Evolutionary conservation across 1,140 invertebrate genomes (phyloP).

Genomic region (Lithobius niger): DNA sequence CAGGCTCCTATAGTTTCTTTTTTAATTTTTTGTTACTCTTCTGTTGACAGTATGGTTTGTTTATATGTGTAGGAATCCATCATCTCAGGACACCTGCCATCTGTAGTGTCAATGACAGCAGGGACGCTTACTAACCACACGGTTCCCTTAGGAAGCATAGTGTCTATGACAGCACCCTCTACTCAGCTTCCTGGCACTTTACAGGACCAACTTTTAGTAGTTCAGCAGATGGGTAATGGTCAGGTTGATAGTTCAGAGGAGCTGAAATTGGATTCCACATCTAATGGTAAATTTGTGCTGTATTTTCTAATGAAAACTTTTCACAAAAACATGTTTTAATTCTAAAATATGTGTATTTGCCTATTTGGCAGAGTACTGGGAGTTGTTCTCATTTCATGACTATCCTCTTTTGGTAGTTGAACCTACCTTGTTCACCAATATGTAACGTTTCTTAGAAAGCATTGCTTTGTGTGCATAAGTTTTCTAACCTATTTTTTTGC

Average conservation of each 20-base stretch:
- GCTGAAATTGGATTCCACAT: constrained; percentile 2
- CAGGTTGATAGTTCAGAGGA: background rate
- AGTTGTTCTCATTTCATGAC: too few relatives aligned
- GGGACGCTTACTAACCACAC: constrained; percentile 1
- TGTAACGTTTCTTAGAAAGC: too few relatives aligned
- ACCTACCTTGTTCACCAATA: too few relatives aligned
- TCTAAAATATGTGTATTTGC: too few relatives aligned
- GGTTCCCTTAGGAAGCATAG: constrained; percentile 2
- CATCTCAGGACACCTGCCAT: background rate
- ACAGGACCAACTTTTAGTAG: background rate
- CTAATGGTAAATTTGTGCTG: background rate
- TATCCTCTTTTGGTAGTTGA: too few relatives aligned
- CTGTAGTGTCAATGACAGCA: background rate
- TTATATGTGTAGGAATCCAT: constrained; percentile 2
- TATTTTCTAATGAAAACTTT: too few relatives aligned
- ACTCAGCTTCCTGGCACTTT: background rate
- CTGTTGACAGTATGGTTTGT: background rate
- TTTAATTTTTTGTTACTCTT: background rate
- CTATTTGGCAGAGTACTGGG: too few relatives aligned
- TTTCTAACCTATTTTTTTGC: too few relatives aligned
- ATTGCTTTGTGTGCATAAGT: too few relatives aligned
- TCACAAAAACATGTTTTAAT: too few relatives aligned
- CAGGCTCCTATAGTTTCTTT: too few relatives aligned
- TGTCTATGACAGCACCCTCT: background rate
- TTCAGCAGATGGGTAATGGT: background rate